Evolutionary conservation across 2,113 vertebrate species (phyloP).

Genomic region (Saccopteryx leptura): DNA sequence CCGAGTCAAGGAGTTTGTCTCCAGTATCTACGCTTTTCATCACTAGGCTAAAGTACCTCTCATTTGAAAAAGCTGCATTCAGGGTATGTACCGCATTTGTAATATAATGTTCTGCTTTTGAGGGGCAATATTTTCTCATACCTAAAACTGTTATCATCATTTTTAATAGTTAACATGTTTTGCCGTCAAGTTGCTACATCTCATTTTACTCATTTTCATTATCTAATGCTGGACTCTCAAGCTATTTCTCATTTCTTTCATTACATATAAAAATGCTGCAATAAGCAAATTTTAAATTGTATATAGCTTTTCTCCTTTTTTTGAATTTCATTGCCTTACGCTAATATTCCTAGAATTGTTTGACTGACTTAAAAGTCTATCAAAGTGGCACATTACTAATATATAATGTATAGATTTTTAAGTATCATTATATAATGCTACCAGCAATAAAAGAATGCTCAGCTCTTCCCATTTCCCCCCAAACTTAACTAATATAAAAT

Average conservation of each 20-base stretch:
- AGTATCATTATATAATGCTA: background rate
- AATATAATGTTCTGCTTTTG: background rate
- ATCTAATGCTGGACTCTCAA: background rate
- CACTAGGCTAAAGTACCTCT: background rate
- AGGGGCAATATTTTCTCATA: background rate
- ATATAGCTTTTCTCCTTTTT: background rate
- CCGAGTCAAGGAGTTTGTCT: background rate
- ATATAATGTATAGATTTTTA: background rate
- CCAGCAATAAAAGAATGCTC: background rate
- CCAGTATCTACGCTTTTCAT: background rate
- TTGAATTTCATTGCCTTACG: slow-evolving; percentile 52
- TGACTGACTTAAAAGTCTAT: background rate
- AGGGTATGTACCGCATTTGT: background rate
- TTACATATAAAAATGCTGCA: background rate
- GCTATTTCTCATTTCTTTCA: slow-evolving; percentile 32
- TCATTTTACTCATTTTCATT: slow-evolving; percentile 33
- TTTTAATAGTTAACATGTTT: slow-evolving; percentile 14
- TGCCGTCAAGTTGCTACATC: background rate
- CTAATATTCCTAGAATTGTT: background rate
- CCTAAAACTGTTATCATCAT: background rate
- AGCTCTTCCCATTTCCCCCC: background rate
- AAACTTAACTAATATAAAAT: slow-evolving; percentile 34
- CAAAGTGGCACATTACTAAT: slow-evolving; percentile 13
- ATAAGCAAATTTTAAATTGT: background rate
- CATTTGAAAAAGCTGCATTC: background rate